A percentile compares a stretch with the other conserved stretches of the same genome.
phyloP scores from a whole-genome alignment of 92 coral and sea anemone genomes.

The Metridium senile region DNA sequence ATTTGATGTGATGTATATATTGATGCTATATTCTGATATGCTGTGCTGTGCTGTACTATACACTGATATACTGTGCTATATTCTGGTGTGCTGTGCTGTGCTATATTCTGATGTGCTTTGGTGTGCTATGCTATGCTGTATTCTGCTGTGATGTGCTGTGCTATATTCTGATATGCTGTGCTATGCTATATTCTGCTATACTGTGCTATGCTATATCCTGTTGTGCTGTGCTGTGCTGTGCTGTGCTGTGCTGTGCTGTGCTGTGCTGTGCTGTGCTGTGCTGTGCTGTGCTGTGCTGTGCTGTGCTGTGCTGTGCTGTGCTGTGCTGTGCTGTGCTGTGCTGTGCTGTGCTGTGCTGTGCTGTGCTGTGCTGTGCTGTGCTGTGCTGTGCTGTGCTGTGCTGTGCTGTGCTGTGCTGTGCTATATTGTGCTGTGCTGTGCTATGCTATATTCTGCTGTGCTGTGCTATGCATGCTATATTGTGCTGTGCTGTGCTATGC shows the following conservation, averaged over 20 bases:
- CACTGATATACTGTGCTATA: not conserved
- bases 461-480: not conserved
- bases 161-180: not conserved
- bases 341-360: not conserved
- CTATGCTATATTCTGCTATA: not conserved
- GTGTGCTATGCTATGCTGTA: not conserved
- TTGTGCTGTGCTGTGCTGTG: not conserved
- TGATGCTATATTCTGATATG: not conserved
- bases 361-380: not conserved
- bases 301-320: not conserved
- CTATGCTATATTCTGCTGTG: not conserved
- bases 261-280: not conserved
- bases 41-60: not conserved
- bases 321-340: not conserved
- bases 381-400: not conserved
- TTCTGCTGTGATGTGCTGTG: not conserved
- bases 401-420: constrained; percentile 13
- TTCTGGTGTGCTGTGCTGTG: not conserved
- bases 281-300: not conserved
- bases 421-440: not conserved
- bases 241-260: not conserved
- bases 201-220: not conserved
- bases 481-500: not conserved
- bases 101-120: not conserved
- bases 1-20: not conserved